Evolutionary conservation across 1,140 invertebrate genomes (phyloP).

Genomic region (Aphelenchoides fujianensis): DNA sequence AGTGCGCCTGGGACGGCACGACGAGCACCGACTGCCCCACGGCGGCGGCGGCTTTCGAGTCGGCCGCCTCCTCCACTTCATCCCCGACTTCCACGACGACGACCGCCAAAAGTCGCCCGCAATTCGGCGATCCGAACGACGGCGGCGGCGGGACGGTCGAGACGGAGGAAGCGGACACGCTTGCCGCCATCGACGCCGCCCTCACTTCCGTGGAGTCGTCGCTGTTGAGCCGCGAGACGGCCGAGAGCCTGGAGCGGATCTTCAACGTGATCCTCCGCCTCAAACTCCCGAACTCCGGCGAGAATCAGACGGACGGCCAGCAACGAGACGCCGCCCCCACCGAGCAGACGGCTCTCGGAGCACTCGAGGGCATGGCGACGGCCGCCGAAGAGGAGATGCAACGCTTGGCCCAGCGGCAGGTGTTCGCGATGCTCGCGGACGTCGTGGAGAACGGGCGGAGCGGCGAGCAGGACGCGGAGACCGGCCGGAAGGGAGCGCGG

Average conservation of each 20-base stretch:
- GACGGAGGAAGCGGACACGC: background rate
- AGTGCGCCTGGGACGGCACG: background rate
- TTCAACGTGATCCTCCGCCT: constrained; percentile 7
- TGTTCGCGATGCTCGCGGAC: background rate
- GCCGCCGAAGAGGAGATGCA: background rate
- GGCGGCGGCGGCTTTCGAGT: background rate
- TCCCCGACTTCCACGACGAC: background rate
- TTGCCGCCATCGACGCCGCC: background rate
- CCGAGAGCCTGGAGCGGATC: constrained; percentile 16
- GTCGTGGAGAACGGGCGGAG: no score
- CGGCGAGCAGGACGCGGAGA: no score
- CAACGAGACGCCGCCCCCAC: background rate
- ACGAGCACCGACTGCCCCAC: background rate
- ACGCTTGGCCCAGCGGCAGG: background rate
- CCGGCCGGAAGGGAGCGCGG: no score
- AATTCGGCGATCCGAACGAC: background rate
- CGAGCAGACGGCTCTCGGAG: no score
- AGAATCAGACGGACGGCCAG: background rate
- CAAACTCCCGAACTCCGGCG: background rate
- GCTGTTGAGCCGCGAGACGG: constrained; percentile 6
- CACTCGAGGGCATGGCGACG: background rate
- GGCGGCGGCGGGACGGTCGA: background rate
- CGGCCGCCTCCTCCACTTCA: background rate
- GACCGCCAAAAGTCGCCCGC: background rate
- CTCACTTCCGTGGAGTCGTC: background rate